phyloP scores from a whole-genome alignment of 1,140 invertebrate genomes.

The Cepaea nemoralis region DNA sequence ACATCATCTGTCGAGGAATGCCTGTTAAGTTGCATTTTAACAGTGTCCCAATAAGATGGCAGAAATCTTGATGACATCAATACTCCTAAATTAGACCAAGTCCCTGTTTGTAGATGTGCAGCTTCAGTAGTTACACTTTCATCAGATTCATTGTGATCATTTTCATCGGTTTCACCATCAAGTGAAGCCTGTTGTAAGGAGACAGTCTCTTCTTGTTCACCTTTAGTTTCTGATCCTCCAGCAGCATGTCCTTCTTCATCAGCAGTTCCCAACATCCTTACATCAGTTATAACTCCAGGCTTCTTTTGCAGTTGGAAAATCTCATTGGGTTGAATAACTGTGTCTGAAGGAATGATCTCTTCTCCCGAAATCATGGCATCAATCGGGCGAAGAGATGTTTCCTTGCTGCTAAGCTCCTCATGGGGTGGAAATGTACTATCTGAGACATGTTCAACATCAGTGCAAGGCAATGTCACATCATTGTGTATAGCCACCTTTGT shows the following conservation, averaged over 20 bases:
- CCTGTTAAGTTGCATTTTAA: not conserved
- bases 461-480: not conserved
- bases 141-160: not conserved
- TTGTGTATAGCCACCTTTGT: not conserved
- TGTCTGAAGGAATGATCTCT: not conserved
- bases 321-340: not conserved
- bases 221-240: not conserved
- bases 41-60: not conserved
- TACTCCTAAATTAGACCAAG: not conserved
- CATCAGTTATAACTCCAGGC: not conserved
- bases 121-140: constrained; percentile 2
- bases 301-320: not conserved
- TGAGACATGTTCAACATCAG: not conserved
- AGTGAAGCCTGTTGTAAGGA: not conserved
- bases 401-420: not conserved
- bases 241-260: not conserved
- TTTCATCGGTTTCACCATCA: not conserved
- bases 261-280: not conserved
- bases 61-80: not conserved
- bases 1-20: not conserved
- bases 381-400: not conserved
- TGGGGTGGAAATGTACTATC: not conserved
- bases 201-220: not conserved
- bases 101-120: not conserved
- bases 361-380: not conserved